phyloP scores from a whole-genome alignment of 2,888 invertebrate species.

The Drosophila aldrichi region DNA sequence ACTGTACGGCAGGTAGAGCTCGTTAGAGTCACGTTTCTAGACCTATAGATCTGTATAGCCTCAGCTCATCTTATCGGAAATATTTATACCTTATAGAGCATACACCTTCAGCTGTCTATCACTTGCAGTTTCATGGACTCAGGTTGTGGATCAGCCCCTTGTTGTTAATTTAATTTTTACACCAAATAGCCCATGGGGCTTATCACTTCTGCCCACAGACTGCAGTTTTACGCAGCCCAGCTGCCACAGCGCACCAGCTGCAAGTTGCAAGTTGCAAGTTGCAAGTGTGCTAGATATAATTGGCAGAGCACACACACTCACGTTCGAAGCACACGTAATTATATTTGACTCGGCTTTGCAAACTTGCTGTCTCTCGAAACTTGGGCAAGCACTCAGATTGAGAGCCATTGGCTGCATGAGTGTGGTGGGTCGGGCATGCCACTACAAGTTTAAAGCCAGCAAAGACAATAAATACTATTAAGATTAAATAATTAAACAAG shows the following conservation, averaged over 20 bases:
- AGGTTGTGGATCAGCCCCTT: background rate
- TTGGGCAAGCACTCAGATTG: background rate
- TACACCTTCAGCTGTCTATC: too few species aligned
- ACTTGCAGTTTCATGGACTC: background rate
- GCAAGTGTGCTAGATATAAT: constrained; percentile 36
- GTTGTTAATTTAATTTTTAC: background rate
- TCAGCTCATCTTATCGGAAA: background rate
- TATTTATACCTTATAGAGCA: background rate
- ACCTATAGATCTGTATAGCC: too few species aligned
- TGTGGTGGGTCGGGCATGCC: background rate
- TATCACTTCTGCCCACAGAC: background rate
- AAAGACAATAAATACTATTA: background rate
- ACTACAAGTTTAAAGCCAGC: background rate
- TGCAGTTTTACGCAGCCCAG: background rate
- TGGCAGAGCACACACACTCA: constrained; percentile 29
- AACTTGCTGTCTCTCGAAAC: constrained; percentile 9
- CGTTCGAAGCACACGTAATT: constrained; percentile 42
- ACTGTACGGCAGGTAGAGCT: too few species aligned
- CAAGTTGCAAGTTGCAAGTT: background rate
- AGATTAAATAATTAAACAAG: too few species aligned
- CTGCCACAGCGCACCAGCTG: background rate
- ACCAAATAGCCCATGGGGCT: background rate
- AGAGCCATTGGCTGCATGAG: background rate
- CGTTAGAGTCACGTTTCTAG: too few species aligned
- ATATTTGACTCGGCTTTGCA: constrained; percentile 32